Evolutionary conservation across 2,113 vertebrate species (phyloP).

Genomic region (Pardalotus punctatus): DNA sequence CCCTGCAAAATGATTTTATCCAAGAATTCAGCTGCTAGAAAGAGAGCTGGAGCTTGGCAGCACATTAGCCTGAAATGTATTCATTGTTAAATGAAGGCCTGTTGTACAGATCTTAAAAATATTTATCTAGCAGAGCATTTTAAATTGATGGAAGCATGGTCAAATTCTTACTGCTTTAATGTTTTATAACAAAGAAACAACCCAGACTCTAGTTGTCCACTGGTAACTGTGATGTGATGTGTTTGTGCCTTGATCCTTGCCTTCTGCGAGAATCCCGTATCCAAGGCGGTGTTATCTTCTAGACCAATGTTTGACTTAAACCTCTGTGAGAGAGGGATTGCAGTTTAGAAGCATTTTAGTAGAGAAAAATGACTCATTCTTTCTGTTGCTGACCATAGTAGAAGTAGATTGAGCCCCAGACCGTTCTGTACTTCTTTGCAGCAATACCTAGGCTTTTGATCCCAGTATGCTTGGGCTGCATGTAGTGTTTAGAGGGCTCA

Average conservation of each 20-base stretch:
- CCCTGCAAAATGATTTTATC: conserved; percentile 55
- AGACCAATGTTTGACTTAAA: not conserved
- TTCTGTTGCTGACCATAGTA: not conserved
- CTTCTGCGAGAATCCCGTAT: not conserved
- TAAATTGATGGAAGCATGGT: not conserved
- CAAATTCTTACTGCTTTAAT: not conserved
- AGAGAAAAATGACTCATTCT: not conserved
- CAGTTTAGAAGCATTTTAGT: not conserved
- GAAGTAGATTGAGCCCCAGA: not conserved
- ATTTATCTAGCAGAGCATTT: conserved; percentile 48
- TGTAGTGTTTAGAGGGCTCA: not conserved
- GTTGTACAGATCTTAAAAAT: conserved; percentile 56
- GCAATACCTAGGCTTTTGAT: not conserved
- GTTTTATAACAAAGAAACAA: not conserved
- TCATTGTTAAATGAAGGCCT: conserved; percentile 50
- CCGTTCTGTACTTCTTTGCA: not conserved
- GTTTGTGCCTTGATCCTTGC: not conserved
- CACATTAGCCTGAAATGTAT: conserved; percentile 31
- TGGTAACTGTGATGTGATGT: not conserved
- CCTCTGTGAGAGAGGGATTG: not conserved
- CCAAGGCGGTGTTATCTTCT: not conserved
- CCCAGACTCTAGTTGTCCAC: not conserved
- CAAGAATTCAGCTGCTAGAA: conserved; percentile 64
- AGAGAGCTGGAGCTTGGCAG: conserved; percentile 35
- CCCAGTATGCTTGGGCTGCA: not conserved